phyloP scores from a whole-genome alignment of 2,888 invertebrate genomes.

The Hydropsyche betteni region DNA sequence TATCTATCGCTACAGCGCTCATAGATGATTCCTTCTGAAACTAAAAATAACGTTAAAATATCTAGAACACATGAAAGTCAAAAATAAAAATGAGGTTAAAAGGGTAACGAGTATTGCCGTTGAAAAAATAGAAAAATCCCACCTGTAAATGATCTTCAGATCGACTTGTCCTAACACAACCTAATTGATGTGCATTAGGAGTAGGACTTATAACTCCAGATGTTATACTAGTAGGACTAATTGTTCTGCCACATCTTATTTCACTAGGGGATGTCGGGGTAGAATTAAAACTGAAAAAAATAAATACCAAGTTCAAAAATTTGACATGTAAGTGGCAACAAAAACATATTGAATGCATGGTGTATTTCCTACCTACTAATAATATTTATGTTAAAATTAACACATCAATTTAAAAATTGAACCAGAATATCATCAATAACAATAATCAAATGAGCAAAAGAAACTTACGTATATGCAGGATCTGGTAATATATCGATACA shows the following conservation, averaged over 20 bases:
- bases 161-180: slow-evolving; percentile 85
- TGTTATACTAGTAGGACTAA: slow-evolving; percentile 50
- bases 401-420: not conserved
- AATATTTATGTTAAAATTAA: not conserved
- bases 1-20: slow-evolving; percentile 88
- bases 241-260: slow-evolving; percentile 54
- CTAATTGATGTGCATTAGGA: slow-evolving; percentile 66
- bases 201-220: slow-evolving; percentile 61
- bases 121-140: not conserved
- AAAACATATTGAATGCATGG: too few species aligned
- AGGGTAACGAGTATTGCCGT: too few species aligned
- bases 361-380: too few species aligned
- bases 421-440: too few species aligned
- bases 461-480: slow-evolving; percentile 47
- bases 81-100: too few species aligned
- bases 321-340: not conserved
- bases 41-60: slow-evolving; percentile 52
- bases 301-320: not conserved
- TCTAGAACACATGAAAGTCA: too few species aligned
- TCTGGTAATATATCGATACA: slow-evolving; percentile 55
- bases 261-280: slow-evolving; percentile 65
- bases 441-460: not conserved
- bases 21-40: slow-evolving; percentile 80
- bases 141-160: slow-evolving; percentile 92
- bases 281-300: slow-evolving; percentile 60